phyloP scores from a whole-genome alignment of 2,888 invertebrate genomes.

The Torymus tubicola region DNA sequence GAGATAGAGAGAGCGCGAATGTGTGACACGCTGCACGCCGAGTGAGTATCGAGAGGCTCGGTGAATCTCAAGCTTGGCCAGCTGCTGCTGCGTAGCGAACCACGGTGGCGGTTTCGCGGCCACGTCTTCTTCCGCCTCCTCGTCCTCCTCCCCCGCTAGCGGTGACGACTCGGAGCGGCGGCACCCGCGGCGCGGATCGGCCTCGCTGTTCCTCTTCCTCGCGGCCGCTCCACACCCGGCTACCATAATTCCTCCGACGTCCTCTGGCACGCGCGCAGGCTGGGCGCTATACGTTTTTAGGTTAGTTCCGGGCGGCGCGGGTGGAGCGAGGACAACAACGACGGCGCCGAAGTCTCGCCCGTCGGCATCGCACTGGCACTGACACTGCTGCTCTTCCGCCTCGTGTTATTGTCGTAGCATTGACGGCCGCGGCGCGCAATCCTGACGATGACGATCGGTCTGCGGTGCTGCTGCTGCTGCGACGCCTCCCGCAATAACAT shows the following conservation, averaged over 20 bases:
- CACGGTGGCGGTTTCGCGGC: not conserved
- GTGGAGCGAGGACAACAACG: not conserved
- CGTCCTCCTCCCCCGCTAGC: conserved; percentile 22
- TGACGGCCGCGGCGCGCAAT: conserved; percentile 21
- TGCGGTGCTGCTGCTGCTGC: conserved; percentile 41
- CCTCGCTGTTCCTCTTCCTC: conserved; percentile 37
- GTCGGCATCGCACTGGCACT: conserved; percentile 35
- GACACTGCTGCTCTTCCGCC: not conserved
- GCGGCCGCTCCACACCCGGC: conserved; percentile 20
- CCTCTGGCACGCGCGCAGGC: not conserved
- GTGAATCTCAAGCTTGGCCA: too few species aligned
- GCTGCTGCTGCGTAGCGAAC: too few species aligned
- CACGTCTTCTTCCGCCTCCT: conserved; percentile 36
- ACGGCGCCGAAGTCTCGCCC: conserved; percentile 29
- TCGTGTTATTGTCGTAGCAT: not conserved
- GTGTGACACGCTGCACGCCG: too few species aligned
- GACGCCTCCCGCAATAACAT: conserved; percentile 50
- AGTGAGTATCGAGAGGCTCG: too few species aligned
- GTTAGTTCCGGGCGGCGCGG: conserved; percentile 42
- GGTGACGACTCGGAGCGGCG: conserved; percentile 7
- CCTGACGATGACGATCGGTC: conserved; percentile 16
- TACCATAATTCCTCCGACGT: conserved; percentile 37
- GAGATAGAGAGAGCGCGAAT: not conserved
- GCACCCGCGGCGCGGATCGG: conserved; percentile 10
- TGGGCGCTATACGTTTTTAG: conserved; percentile 29